Evolutionary conservation across 1,140 invertebrate genomes (phyloP).

Genomic region (Arion vulgaris): DNA sequence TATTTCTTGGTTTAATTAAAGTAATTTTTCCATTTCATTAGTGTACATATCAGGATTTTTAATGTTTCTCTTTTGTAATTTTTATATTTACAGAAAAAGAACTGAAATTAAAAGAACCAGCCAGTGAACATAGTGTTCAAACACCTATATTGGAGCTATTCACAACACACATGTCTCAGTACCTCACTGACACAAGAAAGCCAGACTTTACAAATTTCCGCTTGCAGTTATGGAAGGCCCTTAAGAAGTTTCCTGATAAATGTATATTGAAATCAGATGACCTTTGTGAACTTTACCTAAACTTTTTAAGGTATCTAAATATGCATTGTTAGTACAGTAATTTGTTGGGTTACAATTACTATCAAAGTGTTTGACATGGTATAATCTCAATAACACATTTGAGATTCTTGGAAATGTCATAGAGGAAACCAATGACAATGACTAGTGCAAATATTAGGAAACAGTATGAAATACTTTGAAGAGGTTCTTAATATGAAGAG

Average conservation of each 20-base stretch:
- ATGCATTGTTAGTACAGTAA: background rate
- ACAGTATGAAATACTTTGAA: too few relatives aligned
- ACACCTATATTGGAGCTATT: background rate
- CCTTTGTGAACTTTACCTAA: slow-evolving; percentile 83
- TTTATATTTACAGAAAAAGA: slow-evolving; percentile 9
- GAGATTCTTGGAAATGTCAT: too few relatives aligned
- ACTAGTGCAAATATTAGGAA: too few relatives aligned
- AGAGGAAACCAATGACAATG: too few relatives aligned
- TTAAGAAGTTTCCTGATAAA: slow-evolving; percentile 81
- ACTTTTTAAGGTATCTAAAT: slow-evolving; percentile 74
- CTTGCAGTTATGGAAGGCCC: slow-evolving; percentile 84
- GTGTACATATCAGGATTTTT: too few relatives aligned
- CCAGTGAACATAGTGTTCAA: background rate
- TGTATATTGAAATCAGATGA: slow-evolving; percentile 86
- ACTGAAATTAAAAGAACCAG: background rate
- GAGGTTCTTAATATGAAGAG: too few relatives aligned
- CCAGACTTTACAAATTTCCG: slow-evolving; percentile 75
- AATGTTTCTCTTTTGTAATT: too few relatives aligned
- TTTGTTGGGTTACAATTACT: too few relatives aligned
- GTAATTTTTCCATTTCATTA: too few relatives aligned
- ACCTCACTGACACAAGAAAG: background rate
- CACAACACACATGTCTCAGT: background rate
- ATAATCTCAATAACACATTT: too few relatives aligned
- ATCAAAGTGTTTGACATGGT: too few relatives aligned
- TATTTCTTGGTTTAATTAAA: too few relatives aligned